phyloP scores from a whole-genome alignment of 2,888 invertebrate species.

The Cinara cedri region DNA sequence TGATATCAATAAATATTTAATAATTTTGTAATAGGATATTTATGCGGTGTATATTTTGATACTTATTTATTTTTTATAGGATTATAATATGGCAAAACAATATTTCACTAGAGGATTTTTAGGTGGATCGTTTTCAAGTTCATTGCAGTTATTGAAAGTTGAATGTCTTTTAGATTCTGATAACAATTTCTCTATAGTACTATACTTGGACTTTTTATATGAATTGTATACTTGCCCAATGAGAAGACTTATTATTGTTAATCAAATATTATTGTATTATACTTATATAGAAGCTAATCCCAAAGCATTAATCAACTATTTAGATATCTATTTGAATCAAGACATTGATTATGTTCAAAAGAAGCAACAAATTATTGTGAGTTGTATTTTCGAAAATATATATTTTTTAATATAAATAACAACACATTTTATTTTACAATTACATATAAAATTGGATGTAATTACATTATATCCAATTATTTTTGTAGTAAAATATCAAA shows the following conservation, averaged over 20 bases:
- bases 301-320: slow-evolving; percentile 2
- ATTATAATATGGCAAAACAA: background rate
- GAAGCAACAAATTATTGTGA: slow-evolving; percentile 23
- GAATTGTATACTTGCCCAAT: background rate
- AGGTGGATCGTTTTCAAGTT: slow-evolving; percentile 13
- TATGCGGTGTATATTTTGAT: background rate
- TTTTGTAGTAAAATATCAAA: too few species aligned
- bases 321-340: slow-evolving; percentile 8
- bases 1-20: too few species aligned
- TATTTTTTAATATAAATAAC: background rate
- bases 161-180: background rate
- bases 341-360: slow-evolving; percentile 21
- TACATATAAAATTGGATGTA: too few species aligned
- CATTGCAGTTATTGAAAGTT: background rate
- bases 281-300: slow-evolving; percentile 5
- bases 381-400: background rate
- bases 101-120: background rate
- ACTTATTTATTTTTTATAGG: background rate
- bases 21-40: too few species aligned
- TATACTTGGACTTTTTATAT: background rate
- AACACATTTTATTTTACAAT: too few species aligned
- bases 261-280: slow-evolving; percentile 20
- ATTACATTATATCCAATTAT: too few species aligned
- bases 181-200: background rate
- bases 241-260: slow-evolving; percentile 13